Evolutionary conservation across 2,797 vertebrate species (phyloP).

Genomic region (Tadarida brasiliensis): DNA sequence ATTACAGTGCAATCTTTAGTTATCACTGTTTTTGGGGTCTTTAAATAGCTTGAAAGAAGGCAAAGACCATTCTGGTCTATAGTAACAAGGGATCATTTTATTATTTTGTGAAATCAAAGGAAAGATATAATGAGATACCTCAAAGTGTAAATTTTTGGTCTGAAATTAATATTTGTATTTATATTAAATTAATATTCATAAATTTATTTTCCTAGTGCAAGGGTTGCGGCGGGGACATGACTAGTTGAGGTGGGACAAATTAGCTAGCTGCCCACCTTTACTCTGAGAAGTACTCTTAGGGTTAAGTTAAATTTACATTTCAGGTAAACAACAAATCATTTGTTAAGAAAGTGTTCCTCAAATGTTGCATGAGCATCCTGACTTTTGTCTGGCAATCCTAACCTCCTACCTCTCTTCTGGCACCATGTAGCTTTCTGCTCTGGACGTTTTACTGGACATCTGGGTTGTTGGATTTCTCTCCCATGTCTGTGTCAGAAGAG

Average conservation of each 20-base stretch:
- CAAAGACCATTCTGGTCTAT: neutral
- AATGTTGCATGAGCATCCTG: neutral
- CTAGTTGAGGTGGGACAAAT: neutral
- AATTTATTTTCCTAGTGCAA: neutral
- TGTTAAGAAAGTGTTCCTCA: neutral
- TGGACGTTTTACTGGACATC: neutral
- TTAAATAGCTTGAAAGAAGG: constrained; percentile 16
- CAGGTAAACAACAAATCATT: neutral
- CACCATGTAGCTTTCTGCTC: neutral
- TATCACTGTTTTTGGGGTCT: neutral
- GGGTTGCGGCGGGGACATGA: neutral
- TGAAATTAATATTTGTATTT: neutral
- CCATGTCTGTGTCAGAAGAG: neutral
- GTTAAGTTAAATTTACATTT: neutral
- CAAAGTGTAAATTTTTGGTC: neutral
- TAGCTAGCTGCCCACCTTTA: neutral
- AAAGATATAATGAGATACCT: neutral
- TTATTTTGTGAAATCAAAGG: constrained; percentile 31
- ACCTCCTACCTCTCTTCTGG: neutral
- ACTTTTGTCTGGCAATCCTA: neutral
- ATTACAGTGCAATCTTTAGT: neutral
- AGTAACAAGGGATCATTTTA: neutral
- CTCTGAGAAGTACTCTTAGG: neutral
- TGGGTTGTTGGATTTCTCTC: neutral
- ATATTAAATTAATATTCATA: neutral